A percentile compares a stretch with the other conserved stretches of the same genome.
Conservation (phyloP, 1,140 invertebrate genomes). For the Acromyrmex heyeri region DNA sequence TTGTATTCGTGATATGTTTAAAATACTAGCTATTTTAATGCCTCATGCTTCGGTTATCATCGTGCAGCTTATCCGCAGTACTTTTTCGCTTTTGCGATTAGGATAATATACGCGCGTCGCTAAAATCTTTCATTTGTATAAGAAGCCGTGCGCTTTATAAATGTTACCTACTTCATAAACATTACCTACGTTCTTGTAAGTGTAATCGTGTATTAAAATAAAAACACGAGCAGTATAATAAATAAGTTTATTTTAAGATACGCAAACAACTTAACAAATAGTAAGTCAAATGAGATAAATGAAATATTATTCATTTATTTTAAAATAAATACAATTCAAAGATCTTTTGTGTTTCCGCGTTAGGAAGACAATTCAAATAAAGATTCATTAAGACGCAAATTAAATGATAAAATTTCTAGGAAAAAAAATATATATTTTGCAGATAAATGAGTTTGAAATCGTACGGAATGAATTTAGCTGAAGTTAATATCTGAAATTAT, state of each 20-base stretch:
- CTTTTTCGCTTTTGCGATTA: constrained; percentile 21
- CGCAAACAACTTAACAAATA: background rate
- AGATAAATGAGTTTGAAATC: background rate
- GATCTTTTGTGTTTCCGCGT: background rate
- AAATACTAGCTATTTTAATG: constrained; percentile 31
- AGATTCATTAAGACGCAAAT: background rate
- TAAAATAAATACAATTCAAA: background rate
- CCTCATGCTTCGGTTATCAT: constrained; percentile 27
- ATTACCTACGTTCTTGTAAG: background rate
- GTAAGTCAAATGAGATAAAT: background rate
- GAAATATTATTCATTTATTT: background rate
- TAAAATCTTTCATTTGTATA: constrained; percentile 51
- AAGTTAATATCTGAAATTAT: background rate
- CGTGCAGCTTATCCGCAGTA: background rate
- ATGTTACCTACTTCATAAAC: background rate
- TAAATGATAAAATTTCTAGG: background rate
- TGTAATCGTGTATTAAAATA: background rate
- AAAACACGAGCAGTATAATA: background rate
- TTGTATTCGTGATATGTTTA: constrained; percentile 26
- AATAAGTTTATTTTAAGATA: background rate
- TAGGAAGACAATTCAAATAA: background rate
- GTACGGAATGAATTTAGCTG: background rate
- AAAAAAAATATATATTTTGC: background rate
- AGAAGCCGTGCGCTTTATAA: background rate
- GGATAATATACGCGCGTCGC: background rate